These are phyloP conservation scores for Lobophora halterata DNA, from an alignment of 2,888 invertebrate genomes.

Conservation along the genomic window DNA sequence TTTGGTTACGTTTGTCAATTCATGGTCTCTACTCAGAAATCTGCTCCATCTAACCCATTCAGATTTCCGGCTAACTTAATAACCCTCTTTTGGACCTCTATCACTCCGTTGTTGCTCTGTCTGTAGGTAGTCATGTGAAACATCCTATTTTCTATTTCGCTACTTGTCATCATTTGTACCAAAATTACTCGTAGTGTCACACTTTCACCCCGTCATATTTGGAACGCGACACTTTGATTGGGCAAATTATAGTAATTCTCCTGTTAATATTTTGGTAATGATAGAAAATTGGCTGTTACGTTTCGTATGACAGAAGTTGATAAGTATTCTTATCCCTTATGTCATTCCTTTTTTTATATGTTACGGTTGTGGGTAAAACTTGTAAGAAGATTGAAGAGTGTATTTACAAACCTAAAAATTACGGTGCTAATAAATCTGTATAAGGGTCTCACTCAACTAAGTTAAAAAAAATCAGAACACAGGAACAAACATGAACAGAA, in stretches of 20 bases:
- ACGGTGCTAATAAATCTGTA: no score
- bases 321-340: background rate
- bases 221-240: slow-evolving; percentile 62
- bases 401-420: no score
- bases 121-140: background rate
- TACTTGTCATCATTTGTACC: slow-evolving; percentile 46
- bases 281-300: slow-evolving; percentile 37
- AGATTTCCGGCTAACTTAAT: no score
- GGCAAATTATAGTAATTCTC: slow-evolving; percentile 51
- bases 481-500: no score
- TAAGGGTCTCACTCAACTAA: no score
- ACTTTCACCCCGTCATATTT: slow-evolving; percentile 73
- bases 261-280: slow-evolving; percentile 33
- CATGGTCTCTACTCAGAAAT: no score
- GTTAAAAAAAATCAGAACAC: no score
- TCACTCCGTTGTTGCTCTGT: no score
- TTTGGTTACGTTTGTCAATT: no score
- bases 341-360: background rate
- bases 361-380: background rate
- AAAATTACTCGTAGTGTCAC: slow-evolving; percentile 67
- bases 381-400: no score
- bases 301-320: slow-evolving; percentile 31
- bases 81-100: no score
- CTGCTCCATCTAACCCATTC: no score
- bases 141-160: background rate